Base-by-base conservation (phyloP, 2,797 vertebrate species). In the Myotis planiceps region DNA sequence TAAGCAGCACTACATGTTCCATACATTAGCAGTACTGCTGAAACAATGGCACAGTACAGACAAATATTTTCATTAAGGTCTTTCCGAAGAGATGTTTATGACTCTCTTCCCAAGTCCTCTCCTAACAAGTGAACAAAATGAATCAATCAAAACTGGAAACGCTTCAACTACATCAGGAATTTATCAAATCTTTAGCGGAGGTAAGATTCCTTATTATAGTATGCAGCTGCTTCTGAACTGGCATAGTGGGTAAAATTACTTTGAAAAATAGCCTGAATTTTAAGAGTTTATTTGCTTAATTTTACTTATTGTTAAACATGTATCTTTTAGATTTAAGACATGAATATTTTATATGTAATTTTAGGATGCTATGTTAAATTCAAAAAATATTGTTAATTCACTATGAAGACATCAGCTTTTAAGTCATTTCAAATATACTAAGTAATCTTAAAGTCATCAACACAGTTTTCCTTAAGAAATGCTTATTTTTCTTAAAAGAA, bases 41-140 rank as follows among this genome's bases (percentile, higher is more conserved):
- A 98, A 98, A 99, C 99, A 99, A 99, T 99, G 98, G 98, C 98
- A 98, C 97, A 97, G 85, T 87, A 97, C 97, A 98, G 98, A 98
- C 97, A 98, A 98, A 98, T 96, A 98, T 98, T 98, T 97, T 98
- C 98, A 98, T 97, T 98, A 98, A 98, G 98, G 97, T 98, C 97
- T 97, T 98, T 98, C 69, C 80, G 97, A 98, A 98, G 98, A 98
- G 94, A 97, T 97, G 96, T 97, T 98, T 97, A 97, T 98, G 97
- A 98, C 96, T 95, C 98, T 98, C 97, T 98, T 98, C 95, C 97
- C 95, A 93, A 98, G 92, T 98, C 97, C 97, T 98, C 98, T 98
- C 97, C 98, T 97, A 98, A 98, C 98, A 98, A 99, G 98, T 98
- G 98, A 98, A 97, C 97, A 98, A 97, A 98, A 99, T 99, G 98